These are phyloP conservation scores for Dryomyza anilis DNA, from an alignment of 2,888 invertebrate genomes.

Conservation along the genomic window DNA sequence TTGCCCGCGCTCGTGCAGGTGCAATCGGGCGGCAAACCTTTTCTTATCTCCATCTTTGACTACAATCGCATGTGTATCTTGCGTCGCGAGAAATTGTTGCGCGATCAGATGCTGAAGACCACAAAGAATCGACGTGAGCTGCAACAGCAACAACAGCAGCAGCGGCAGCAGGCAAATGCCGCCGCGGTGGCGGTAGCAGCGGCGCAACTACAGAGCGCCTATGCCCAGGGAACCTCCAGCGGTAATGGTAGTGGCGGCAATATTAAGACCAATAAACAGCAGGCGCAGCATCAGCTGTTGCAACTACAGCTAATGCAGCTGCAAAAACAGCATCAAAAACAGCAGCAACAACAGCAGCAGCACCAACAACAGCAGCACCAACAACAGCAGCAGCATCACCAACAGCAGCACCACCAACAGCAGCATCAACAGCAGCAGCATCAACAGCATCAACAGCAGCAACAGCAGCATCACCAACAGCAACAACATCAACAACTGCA, in stretches of 20 bases:
- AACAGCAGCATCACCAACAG: conserved; percentile 48
- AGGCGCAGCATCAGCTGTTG: conserved; percentile 32
- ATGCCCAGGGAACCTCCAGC: conserved; percentile 21
- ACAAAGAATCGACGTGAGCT: conserved; percentile 42
- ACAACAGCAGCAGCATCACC: not conserved
- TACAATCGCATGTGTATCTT: conserved; percentile 81
- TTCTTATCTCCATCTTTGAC: conserved; percentile 78
- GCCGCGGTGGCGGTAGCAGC: conserved; percentile 24
- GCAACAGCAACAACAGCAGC: conserved; percentile 36
- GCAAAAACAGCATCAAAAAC: conserved; percentile 50
- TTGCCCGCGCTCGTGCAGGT: conserved; percentile 74
- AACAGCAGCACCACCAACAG: conserved; percentile 30
- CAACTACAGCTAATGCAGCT: conserved; percentile 36
- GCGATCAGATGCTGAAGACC: conserved; percentile 63
- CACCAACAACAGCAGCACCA: conserved; percentile 25
- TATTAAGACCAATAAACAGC: conserved; percentile 21
- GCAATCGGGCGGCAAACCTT: conserved; percentile 78
- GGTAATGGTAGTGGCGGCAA: conserved; percentile 29
- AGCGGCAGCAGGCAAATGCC: conserved; percentile 36
- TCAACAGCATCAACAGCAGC: conserved; percentile 44
- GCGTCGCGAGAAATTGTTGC: conserved; percentile 70
- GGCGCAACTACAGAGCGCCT: conserved; percentile 19
- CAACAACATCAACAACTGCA: conserved; percentile 32
- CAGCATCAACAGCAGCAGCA: conserved; percentile 35
- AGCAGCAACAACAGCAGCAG: conserved; percentile 41